Conservation (phyloP, 1,140 invertebrate genomes). For the Micrasema minimum region DNA sequence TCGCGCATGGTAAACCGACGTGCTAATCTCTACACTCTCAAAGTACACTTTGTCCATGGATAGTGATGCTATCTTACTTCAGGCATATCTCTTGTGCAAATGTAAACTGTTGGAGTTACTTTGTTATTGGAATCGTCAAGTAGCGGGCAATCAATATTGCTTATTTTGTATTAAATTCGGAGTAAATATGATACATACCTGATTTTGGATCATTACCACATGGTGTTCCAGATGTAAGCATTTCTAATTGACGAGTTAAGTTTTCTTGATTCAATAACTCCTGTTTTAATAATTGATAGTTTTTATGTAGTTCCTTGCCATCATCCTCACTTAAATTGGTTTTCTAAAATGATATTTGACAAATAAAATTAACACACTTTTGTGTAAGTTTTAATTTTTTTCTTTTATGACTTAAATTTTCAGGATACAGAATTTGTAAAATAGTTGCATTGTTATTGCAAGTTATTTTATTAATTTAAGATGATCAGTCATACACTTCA, state of each 20-base stretch:
- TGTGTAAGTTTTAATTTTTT: conserved; percentile 3
- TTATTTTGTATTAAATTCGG: no score
- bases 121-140: no score
- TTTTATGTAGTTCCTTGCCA: conserved; percentile 17
- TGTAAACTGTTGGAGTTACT: no score
- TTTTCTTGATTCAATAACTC: conserved; percentile 18
- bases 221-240: conserved; percentile 4
- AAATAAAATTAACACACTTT: no score
- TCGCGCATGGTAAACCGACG: no score
- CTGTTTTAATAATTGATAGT: conserved; percentile 20
- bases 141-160: no score
- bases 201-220: conserved; percentile 4
- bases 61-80: no score
- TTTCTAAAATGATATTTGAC: conserved; percentile 28
- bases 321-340: conserved; percentile 7
- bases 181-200: no score
- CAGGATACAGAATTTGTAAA: not conserved
- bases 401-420: not conserved
- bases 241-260: conserved; percentile 11
- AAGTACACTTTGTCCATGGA: no score
- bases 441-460: not conserved
- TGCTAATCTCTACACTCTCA: no score
- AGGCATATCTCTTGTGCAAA: no score
- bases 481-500: no score
- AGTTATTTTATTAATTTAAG: not conserved